These are phyloP conservation scores for Drosophila imparisetae DNA, from an alignment of 2,888 invertebrate species.

Conservation along the genomic window DNA sequence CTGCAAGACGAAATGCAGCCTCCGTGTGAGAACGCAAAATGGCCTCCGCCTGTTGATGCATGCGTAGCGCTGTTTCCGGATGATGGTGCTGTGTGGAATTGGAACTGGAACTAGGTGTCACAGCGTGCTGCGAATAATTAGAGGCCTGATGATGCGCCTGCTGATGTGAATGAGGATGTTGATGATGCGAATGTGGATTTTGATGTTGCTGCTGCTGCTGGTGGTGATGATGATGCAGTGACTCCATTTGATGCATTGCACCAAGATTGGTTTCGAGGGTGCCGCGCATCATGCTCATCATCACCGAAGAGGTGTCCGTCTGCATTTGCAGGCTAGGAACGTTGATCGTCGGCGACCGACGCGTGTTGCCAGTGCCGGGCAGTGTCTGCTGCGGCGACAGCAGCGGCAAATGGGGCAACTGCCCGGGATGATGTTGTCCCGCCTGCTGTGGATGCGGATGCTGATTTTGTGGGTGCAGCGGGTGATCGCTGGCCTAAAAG, in stretches of 20 bases:
- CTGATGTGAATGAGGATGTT: slow-evolving; percentile 89
- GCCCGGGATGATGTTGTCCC: slow-evolving; percentile 43
- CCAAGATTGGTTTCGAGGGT: slow-evolving; percentile 59
- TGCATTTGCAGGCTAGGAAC: slow-evolving; percentile 76
- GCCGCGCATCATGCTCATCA: slow-evolving; percentile 87
- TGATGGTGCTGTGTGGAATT: slow-evolving; percentile 54
- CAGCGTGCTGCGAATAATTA: slow-evolving; percentile 8
- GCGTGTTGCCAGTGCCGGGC: slow-evolving; percentile 67
- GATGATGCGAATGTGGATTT: slow-evolving; percentile 75
- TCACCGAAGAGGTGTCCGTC: slow-evolving; percentile 68
- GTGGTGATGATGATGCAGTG: slow-evolving; percentile 62
- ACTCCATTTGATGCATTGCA: slow-evolving; percentile 64
- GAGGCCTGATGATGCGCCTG: slow-evolving; percentile 79
- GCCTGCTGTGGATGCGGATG: slow-evolving; percentile 30
- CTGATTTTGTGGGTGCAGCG: slow-evolving; percentile 39
- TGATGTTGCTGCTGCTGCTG: slow-evolving; percentile 46
- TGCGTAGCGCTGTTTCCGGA: slow-evolving; percentile 85
- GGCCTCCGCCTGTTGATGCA: slow-evolving; percentile 88
- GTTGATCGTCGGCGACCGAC: slow-evolving; percentile 65
- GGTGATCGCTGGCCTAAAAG: slow-evolving; percentile 43
- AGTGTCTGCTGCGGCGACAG: slow-evolving; percentile 34
- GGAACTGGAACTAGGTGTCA: background rate
- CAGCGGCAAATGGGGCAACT: slow-evolving; percentile 48
- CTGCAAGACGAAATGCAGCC: slow-evolving; percentile 91
- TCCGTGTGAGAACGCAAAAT: slow-evolving; percentile 93